phyloP scores from a whole-genome alignment of 2,113 vertebrate genomes.

The Hippoglossus stenolepis region DNA sequence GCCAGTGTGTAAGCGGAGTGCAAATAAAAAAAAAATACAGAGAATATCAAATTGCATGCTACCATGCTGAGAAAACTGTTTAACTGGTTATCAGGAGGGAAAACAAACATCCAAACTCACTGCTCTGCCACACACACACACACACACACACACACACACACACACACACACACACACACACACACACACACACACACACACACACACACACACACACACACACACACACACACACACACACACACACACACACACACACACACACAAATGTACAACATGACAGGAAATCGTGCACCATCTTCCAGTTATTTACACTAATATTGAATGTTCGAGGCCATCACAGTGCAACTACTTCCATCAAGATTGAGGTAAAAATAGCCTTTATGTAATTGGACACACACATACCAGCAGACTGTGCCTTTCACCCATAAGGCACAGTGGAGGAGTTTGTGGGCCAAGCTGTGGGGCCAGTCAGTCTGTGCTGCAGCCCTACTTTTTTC shows the following conservation, averaged over 20 bases:
- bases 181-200: neutral
- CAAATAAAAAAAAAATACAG: slow-evolving; percentile 17
- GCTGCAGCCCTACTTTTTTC: slow-evolving; percentile 50
- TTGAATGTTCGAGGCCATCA: neutral
- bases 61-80: slow-evolving; percentile 52
- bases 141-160: neutral
- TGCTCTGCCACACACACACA: neutral
- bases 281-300: neutral
- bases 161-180: too few relatives aligned
- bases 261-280: neutral
- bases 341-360: slow-evolving; percentile 47
- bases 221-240: neutral
- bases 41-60: slow-evolving; percentile 51
- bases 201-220: neutral
- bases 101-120: slow-evolving; percentile 34
- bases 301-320: slow-evolving; percentile 11
- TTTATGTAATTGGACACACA: slow-evolving; percentile 78
- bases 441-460: slow-evolving; percentile 66
- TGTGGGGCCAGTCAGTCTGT: slow-evolving; percentile 76
- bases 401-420: slow-evolving; percentile 64
- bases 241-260: neutral
- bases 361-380: slow-evolving; percentile 72
- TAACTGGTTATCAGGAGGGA: slow-evolving; percentile 35
- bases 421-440: slow-evolving; percentile 70
- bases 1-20: too few relatives aligned